phyloP scores from a whole-genome alignment of 2,113 vertebrate genomes.

The Pachypanchax playfairii region DNA sequence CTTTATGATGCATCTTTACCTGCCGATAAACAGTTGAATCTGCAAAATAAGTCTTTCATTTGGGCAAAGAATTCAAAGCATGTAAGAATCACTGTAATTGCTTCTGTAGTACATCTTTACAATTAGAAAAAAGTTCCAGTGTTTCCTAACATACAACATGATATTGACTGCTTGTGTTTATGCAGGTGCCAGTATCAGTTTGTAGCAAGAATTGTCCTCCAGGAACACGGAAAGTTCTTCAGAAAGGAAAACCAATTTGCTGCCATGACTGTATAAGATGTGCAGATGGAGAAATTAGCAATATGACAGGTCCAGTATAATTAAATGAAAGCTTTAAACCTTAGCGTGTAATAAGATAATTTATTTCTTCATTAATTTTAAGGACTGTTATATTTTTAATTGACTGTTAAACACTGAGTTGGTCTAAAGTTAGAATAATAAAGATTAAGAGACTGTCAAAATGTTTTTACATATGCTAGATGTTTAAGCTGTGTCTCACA shows the following conservation, averaged over 20 bases:
- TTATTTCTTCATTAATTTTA: too few relatives aligned
- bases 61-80: conserved; percentile 63
- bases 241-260: conserved; percentile 77
- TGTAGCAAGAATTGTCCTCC: conserved; percentile 69
- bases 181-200: conserved; percentile 70
- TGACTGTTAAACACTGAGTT: too few relatives aligned
- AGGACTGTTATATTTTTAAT: too few relatives aligned
- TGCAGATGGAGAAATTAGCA: conserved; percentile 75
- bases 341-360: neutral
- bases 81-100: conserved; percentile 38
- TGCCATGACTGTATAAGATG: conserved; percentile 77
- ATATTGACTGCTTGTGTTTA: neutral
- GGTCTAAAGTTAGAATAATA: too few relatives aligned
- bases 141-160: neutral
- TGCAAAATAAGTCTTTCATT: conserved; percentile 56
- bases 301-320: conserved; percentile 53
- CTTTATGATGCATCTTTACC: conserved; percentile 70
- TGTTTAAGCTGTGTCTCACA: too few relatives aligned
- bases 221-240: conserved; percentile 73
- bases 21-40: conserved; percentile 46
- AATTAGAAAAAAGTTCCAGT: neutral
- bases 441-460: too few relatives aligned
- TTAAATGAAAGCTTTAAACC: neutral
- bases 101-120: too few relatives aligned
- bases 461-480: too few relatives aligned